phyloP scores from a whole-genome alignment of 2,888 invertebrate species.

The Dolichopus griseipennis region DNA sequence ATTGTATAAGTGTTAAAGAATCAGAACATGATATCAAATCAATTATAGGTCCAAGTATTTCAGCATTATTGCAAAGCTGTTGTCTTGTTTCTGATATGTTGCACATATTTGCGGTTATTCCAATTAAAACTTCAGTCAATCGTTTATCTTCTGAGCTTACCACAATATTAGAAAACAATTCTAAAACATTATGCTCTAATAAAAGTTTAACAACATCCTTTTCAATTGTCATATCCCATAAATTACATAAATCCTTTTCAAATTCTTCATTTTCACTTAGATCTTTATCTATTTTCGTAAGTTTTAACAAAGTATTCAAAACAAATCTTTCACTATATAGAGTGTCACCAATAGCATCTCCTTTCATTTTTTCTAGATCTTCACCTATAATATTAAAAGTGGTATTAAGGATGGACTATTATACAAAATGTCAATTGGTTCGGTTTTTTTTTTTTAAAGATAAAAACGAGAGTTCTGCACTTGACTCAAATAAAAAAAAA shows the following conservation, averaged over 20 bases:
- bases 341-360: slow-evolving; percentile 73
- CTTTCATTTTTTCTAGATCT: slow-evolving; percentile 46
- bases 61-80: slow-evolving; percentile 49
- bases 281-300: slow-evolving; percentile 50
- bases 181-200: slow-evolving; percentile 57
- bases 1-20: slow-evolving; percentile 61
- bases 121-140: slow-evolving; percentile 70
- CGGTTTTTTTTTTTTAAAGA: too few species aligned
- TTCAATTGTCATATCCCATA: slow-evolving; percentile 82
- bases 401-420: too few species aligned
- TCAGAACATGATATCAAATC: slow-evolving; percentile 56
- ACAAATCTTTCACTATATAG: slow-evolving; percentile 70
- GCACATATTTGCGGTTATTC: slow-evolving; percentile 77
- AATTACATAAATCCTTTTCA: slow-evolving; percentile 63
- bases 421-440: too few species aligned
- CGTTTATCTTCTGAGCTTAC: slow-evolving; percentile 54
- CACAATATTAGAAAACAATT: slow-evolving; percentile 47
- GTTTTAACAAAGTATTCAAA: slow-evolving; percentile 56
- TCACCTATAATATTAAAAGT: slow-evolving; percentile 17
- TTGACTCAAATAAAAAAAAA: too few species aligned
- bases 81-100: slow-evolving; percentile 55
- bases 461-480: too few species aligned
- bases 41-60: slow-evolving; percentile 50
- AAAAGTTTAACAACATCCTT: slow-evolving; percentile 64
- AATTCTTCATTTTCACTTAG: slow-evolving; percentile 48